Evolutionary conservation across 1,140 invertebrate species (phyloP).

Genomic region (Drosophila micromelanica): DNA sequence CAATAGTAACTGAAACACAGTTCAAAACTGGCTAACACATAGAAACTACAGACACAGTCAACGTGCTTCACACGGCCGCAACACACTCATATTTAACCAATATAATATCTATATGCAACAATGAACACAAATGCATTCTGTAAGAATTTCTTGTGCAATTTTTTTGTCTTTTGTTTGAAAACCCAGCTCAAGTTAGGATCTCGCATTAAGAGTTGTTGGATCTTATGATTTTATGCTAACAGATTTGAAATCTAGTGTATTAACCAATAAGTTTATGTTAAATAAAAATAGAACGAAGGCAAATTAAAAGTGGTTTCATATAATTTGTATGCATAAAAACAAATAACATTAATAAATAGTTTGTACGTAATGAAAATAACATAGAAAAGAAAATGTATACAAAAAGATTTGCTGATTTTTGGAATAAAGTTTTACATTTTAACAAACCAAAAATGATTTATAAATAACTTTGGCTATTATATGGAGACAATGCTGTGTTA

Average conservation of each 20-base stretch:
- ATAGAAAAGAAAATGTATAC: constrained; percentile 47
- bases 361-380: constrained; percentile 35
- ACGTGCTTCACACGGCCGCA: constrained; percentile 41
- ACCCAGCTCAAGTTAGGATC: constrained; percentile 26
- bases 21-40: constrained; percentile 68
- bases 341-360: constrained; percentile 26
- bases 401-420: constrained; percentile 58
- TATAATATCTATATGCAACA: constrained; percentile 26
- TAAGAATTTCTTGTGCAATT: constrained; percentile 77
- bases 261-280: constrained; percentile 3
- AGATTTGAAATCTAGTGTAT: constrained; percentile 65
- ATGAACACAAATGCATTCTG: constrained; percentile 53
- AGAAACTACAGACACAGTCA: constrained; percentile 82
- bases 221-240: constrained; percentile 45
- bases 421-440: constrained; percentile 72
- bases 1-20: constrained; percentile 77
- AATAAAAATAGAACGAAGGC: constrained; percentile 20
- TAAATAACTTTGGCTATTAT: too few species aligned
- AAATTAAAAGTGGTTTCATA: constrained; percentile 55
- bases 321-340: constrained; percentile 40
- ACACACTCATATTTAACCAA: constrained; percentile 38
- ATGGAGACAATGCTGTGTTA: too few species aligned
- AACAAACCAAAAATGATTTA: constrained; percentile 13
- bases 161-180: constrained; percentile 27
- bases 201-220: constrained; percentile 23